Evolutionary conservation across 2,113 vertebrate genomes (phyloP).

Genomic region (Chroicocephalus ridibundus): DNA sequence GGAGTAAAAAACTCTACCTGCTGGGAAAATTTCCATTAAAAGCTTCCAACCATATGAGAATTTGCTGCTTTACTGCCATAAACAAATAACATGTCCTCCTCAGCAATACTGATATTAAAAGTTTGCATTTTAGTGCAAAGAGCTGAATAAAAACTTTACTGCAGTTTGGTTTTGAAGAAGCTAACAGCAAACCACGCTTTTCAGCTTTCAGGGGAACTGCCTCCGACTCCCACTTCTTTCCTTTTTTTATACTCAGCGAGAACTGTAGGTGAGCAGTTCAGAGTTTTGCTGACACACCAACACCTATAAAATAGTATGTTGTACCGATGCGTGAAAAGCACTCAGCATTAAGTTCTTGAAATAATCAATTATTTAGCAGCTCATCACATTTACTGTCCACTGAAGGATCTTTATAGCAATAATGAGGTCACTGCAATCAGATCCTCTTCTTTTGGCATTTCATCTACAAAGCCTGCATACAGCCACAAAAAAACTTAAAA

Average conservation of each 20-base stretch:
- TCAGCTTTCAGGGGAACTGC: not conserved
- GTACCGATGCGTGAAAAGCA: conserved; percentile 44
- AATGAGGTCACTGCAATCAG: conserved; percentile 48
- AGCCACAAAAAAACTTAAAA: not conserved
- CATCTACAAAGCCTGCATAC: not conserved
- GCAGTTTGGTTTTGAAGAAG: not conserved
- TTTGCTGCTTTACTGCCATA: conserved; percentile 9
- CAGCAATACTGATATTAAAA: not conserved
- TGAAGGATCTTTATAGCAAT: conserved; percentile 30
- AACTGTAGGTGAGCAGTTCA: conserved; percentile 2
- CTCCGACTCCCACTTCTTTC: not conserved
- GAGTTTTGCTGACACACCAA: conserved; percentile 55
- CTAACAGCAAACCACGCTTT: not conserved
- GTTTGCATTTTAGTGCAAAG: not conserved
- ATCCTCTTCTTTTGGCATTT: conserved; percentile 17
- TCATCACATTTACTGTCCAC: conserved; percentile 51
- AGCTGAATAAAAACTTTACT: not conserved
- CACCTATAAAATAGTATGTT: conserved; percentile 34
- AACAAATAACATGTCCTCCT: not conserved
- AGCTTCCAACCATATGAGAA: not conserved
- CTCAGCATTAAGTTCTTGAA: conserved; percentile 50
- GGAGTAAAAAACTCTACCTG: not conserved
- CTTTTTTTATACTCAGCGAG: not conserved
- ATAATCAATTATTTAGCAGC: conserved; percentile 65
- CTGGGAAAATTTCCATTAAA: not conserved